Conservation (phyloP, 2,888 invertebrate species). For the Cerceris ruficornis region DNA sequence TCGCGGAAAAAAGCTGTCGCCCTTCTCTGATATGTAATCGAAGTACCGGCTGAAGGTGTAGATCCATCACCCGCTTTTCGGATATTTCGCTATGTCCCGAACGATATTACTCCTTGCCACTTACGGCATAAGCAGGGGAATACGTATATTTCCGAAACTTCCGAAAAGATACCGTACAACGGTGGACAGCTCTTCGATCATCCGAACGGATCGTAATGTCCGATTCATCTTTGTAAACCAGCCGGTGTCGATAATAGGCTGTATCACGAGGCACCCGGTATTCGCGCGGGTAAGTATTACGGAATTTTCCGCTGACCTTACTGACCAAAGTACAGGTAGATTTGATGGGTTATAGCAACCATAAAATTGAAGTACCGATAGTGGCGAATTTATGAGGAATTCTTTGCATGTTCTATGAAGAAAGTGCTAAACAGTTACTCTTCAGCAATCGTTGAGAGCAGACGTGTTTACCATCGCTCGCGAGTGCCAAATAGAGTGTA, state of each 20-base stretch:
- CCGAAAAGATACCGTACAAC: constrained; percentile 16
- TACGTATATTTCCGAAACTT: constrained; percentile 5
- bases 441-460: no score
- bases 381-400: no score
- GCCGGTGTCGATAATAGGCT: constrained; percentile 49
- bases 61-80: background rate
- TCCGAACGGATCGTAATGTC: constrained; percentile 29
- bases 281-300: no score
- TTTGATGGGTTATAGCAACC: no score
- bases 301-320: no score
- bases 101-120: background rate
- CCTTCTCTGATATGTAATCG: no score
- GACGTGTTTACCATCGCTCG: no score
- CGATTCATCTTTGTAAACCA: constrained; percentile 62
- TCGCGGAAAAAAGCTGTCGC: background rate
- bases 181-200: constrained; percentile 57
- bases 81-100: background rate
- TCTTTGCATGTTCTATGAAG: no score
- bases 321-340: no score
- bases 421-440: no score
- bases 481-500: no score
- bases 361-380: no score
- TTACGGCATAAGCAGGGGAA: background rate
- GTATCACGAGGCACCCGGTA: constrained; percentile 48
- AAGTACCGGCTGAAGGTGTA: background rate